Evolutionary conservation across 1,140 invertebrate genomes (phyloP).

Genomic region (Dryas iulia): DNA sequence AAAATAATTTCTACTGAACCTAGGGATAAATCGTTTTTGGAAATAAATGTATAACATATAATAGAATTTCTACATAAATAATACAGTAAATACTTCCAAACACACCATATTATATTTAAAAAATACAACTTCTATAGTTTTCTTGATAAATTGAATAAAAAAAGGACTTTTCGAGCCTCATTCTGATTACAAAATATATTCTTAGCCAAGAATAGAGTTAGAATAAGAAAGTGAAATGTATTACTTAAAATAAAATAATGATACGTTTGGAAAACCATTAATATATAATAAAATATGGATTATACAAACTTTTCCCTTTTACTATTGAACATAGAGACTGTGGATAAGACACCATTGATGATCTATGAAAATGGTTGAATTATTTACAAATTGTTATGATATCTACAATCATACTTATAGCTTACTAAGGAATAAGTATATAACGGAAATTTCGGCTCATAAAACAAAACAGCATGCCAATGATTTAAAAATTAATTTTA

Average conservation of each 20-base stretch:
- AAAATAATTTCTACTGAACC: not conserved
- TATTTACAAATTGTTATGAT: not conserved
- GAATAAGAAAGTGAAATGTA: not conserved
- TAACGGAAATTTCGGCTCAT: not conserved
- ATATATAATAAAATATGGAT: not conserved
- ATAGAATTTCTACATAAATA: too few species aligned
- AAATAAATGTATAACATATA: not conserved
- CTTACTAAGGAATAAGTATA: not conserved
- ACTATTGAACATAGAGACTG: not conserved
- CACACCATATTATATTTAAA: not conserved
- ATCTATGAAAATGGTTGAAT: not conserved
- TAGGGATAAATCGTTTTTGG: not conserved
- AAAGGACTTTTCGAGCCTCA: not conserved
- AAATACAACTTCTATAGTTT: not conserved
- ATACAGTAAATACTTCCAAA: not conserved
- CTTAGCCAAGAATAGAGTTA: not conserved
- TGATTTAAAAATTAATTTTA: not conserved
- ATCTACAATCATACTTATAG: not conserved
- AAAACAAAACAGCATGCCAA: not conserved
- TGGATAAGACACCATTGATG: not conserved
- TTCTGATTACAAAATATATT: slow-evolving; percentile 3
- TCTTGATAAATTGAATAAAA: not conserved
- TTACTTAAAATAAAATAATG: not conserved
- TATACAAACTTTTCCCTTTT: not conserved
- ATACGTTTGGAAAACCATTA: not conserved